phyloP scores from a whole-genome alignment of 2,113 vertebrate genomes.

The Neopipo cinnamomea region DNA sequence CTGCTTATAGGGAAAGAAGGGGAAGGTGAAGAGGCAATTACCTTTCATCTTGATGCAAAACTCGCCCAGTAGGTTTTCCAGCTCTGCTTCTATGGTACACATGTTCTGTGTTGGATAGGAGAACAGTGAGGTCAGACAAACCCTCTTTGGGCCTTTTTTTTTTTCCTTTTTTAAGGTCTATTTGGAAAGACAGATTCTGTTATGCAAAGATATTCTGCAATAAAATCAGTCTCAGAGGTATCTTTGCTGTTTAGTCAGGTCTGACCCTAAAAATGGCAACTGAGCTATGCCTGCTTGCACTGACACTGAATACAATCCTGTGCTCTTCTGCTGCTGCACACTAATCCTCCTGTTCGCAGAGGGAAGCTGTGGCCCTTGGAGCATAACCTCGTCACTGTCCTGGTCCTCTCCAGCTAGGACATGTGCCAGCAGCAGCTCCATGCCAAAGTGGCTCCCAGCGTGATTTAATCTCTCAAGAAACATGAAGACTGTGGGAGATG shows the following conservation, averaged over 20 bases:
- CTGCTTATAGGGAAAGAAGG: not conserved
- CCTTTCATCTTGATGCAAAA: constrained; percentile 99
- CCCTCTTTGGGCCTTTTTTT: not conserved
- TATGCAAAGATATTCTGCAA: not conserved
- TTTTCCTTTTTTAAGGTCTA: not conserved
- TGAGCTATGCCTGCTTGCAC: not conserved
- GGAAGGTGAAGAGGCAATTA: constrained; percentile 51
- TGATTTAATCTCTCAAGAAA: not conserved
- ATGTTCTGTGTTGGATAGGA: constrained; percentile 82
- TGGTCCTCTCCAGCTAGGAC: not conserved
- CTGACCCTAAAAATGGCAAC: not conserved
- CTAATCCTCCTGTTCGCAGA: not conserved
- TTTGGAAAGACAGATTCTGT: not conserved
- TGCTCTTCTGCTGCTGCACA: not conserved
- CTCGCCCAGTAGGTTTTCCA: constrained; percentile 93
- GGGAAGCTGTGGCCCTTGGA: not conserved
- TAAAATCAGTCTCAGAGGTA: not conserved
- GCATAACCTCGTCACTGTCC: not conserved
- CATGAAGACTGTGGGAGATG: fast-evolving
- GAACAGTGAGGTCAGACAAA: not conserved
- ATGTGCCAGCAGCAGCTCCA: not conserved
- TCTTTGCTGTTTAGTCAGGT: not conserved
- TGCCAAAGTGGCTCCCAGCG: not conserved
- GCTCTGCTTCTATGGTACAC: constrained; percentile 90
- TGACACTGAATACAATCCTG: not conserved